A percentile compares a stretch with the other conserved stretches of the same genome.
These are phyloP conservation scores for Drosophila affinis DNA, from an alignment of 2,888 invertebrate species.

Conservation along the genomic window DNA sequence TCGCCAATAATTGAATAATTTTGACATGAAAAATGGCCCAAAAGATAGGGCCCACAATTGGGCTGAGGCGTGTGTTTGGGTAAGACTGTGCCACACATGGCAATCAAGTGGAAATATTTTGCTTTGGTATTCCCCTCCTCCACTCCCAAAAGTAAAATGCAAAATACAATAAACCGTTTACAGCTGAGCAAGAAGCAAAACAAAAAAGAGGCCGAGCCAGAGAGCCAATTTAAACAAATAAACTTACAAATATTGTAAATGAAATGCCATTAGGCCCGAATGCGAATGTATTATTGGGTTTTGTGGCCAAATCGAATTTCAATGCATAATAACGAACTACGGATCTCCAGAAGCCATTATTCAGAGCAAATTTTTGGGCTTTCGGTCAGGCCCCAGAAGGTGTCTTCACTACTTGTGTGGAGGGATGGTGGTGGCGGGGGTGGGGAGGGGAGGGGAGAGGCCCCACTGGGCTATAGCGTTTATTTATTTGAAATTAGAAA, in stretches of 20 bases:
- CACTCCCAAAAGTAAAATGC: conserved; percentile 6
- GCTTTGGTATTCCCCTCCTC: not conserved
- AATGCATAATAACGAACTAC: not conserved
- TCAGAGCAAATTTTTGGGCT: not conserved
- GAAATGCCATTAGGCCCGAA: conserved; percentile 18
- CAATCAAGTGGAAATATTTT: conserved; percentile 45
- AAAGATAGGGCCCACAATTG: conserved; percentile 7
- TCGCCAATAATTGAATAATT: conserved; percentile 68
- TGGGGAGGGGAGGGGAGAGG: not conserved
- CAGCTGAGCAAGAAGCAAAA: not conserved
- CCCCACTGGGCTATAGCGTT: conserved; percentile 22
- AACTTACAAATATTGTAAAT: conserved; percentile 30
- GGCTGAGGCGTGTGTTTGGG: not conserved
- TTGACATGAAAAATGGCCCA: conserved; percentile 59
- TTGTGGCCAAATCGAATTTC: conserved; percentile 45
- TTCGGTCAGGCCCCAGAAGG: not conserved
- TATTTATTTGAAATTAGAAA: conserved; percentile 62
- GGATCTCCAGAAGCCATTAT: not conserved
- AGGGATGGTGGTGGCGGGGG: too few species aligned
- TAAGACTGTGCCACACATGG: conserved; percentile 33
- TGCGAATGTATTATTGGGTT: conserved; percentile 8
- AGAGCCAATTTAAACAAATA: conserved; percentile 35
- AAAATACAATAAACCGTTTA: conserved; percentile 7
- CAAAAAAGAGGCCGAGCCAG: not conserved
- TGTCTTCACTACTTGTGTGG: not conserved